A percentile compares a stretch with the other conserved stretches of the same genome.
These are phyloP conservation scores for Orthosia gothica DNA, from an alignment of 2,888 invertebrate genomes.

Conservation along the genomic window DNA sequence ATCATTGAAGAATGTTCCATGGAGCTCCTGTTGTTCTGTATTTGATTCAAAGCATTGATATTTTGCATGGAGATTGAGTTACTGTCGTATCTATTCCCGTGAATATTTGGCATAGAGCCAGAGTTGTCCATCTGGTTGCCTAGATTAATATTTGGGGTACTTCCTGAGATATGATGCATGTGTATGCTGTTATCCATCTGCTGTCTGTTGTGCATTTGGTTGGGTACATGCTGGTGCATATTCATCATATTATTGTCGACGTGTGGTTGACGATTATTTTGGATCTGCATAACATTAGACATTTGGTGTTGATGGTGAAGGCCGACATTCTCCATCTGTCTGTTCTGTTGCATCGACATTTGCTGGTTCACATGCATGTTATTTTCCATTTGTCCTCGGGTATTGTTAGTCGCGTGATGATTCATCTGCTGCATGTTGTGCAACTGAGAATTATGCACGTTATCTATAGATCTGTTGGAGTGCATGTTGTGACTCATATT, in stretches of 20 bases:
- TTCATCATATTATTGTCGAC: conserved; percentile 85
- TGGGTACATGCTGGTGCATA: conserved; percentile 87
- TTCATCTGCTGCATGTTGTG: conserved; percentile 88
- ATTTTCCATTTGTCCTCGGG: conserved; percentile 83
- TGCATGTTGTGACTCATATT: conserved; percentile 86
- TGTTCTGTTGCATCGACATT: conserved; percentile 85
- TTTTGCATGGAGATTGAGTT: conserved; percentile 86
- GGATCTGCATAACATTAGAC: conserved; percentile 88
- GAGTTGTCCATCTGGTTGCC: conserved; percentile 85
- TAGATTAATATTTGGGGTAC: conserved; percentile 81
- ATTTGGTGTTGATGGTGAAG: conserved; percentile 89
- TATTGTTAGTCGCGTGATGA: conserved; percentile 83
- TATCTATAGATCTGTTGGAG: conserved; percentile 85
- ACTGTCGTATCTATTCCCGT: conserved; percentile 85
- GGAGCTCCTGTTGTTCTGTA: conserved; percentile 85
- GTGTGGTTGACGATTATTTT: conserved; percentile 83
- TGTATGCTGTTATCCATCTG: conserved; percentile 86
- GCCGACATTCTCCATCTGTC: conserved; percentile 84
- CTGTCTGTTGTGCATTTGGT: conserved; percentile 88
- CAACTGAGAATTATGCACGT: conserved; percentile 85
- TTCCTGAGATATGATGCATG: conserved; percentile 88
- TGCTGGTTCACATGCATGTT: conserved; percentile 88
- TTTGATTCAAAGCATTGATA: conserved; percentile 85
- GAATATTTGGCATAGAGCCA: conserved; percentile 81
- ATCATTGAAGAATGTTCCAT: conserved; percentile 87